Percentiles rank a stretch among this genome's conserved stretches.
Evolutionary conservation across 1,140 invertebrate genomes (phyloP).

Genomic region (Eumaeus atala): DNA sequence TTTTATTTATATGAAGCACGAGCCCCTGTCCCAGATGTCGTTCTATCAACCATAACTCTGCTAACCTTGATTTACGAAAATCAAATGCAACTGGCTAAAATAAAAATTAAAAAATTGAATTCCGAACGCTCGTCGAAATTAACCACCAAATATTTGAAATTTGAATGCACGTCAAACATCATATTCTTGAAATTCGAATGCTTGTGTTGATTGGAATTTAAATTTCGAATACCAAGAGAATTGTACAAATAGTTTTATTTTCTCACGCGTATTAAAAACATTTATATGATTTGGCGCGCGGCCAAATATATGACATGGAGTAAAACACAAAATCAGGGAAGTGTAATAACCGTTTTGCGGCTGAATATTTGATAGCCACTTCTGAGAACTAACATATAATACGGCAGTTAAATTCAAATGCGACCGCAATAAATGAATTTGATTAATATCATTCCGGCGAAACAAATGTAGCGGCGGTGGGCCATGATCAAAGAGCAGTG

Average conservation of each 20-base stretch:
- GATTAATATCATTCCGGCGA: conserved; percentile 62
- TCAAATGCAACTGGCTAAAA: no score
- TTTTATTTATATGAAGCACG: conserved; percentile 42
- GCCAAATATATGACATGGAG: conserved; percentile 53
- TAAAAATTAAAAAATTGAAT: background rate
- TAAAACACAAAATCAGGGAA: conserved; percentile 46
- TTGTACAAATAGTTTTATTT: conserved; percentile 14
- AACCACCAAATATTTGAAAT: background rate
- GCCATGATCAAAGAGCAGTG: conserved; percentile 54
- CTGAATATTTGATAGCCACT: conserved; percentile 70
- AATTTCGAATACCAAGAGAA: conserved; percentile 1
- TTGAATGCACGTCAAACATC: conserved; percentile 5
- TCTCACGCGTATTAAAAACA: conserved; percentile 14
- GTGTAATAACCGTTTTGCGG: conserved; percentile 55
- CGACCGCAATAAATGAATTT: conserved; percentile 65
- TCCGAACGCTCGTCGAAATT: background rate
- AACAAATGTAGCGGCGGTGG: conserved; percentile 53
- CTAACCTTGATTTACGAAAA: no score
- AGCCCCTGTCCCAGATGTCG: conserved; percentile 24
- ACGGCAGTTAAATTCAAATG: conserved; percentile 58
- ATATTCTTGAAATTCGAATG: conserved; percentile 10
- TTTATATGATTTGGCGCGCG: conserved; percentile 43
- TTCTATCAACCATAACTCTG: background rate
- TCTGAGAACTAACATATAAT: conserved; percentile 62
- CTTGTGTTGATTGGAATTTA: background rate